These are phyloP conservation scores for Octonoba sinensis DNA, from an alignment of 2,888 invertebrate species.

Conservation along the genomic window DNA sequence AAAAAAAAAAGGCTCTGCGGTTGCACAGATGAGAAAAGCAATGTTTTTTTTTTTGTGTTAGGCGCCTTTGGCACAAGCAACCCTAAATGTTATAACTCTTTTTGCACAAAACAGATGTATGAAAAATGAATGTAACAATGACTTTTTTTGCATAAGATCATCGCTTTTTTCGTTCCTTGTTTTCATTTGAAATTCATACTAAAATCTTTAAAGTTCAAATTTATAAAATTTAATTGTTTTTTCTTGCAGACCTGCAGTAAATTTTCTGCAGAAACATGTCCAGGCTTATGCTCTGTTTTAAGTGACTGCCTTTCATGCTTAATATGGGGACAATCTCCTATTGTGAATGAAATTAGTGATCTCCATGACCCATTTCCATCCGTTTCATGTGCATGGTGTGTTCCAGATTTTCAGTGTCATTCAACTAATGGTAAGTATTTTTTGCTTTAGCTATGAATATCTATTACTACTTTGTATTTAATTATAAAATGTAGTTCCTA, in stretches of 20 bases:
- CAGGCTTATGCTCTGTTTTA: slow-evolving; percentile 84
- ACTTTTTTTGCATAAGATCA: too few relatives aligned
- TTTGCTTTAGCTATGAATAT: background rate
- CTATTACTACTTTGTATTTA: background rate
- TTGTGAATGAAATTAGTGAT: slow-evolving; percentile 60
- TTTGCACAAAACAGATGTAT: too few relatives aligned
- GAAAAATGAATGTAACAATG: too few relatives aligned
- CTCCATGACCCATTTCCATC: slow-evolving; percentile 48
- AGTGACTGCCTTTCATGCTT: slow-evolving; percentile 92
- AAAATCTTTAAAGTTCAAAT: too few relatives aligned
- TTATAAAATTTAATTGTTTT: background rate
- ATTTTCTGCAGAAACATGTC: slow-evolving; percentile 68
- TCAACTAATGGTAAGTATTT: slow-evolving; percentile 80
- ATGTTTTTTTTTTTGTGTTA: too few relatives aligned
- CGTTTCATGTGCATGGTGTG: slow-evolving; percentile 80
- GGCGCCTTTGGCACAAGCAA: too few relatives aligned
- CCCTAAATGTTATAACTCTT: too few relatives aligned
- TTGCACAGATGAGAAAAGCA: too few relatives aligned
- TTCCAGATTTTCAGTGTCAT: slow-evolving; percentile 91
- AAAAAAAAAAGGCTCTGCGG: too few relatives aligned
- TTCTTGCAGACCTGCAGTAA: slow-evolving; percentile 27
- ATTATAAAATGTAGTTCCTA: background rate
- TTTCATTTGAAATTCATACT: too few relatives aligned
- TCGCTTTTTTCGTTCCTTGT: too few relatives aligned
- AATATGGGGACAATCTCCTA: slow-evolving; percentile 79